These are phyloP conservation scores for human (Homo sapiens) DNA, from an alignment of 2,113 vertebrate genomes.

Conservation along the genomic window GRCh38 chr13:111919501-111920000, in stretches of 20 bases:
- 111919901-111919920: neutral
- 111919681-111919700: neutral
- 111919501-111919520: neutral
- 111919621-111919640: neutral
- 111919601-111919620: neutral
- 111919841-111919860: constrained; percentile 27
- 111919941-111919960: rapidly evolving
- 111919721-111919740: neutral
- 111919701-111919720: neutral
- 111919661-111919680: neutral
- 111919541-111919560: rapidly evolving
- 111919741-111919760: too few species aligned
- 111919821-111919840: neutral
- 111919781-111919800: neutral
- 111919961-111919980: neutral
- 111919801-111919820: neutral
- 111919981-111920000: rapidly evolving
- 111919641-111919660: neutral
- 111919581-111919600: too few species aligned
- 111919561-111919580: too few species aligned
- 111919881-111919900: rapidly evolving
- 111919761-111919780: rapidly evolving
- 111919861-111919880: rapidly evolving
- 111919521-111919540: neutral
- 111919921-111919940: too few species aligned